Conservation (phyloP, 2,888 invertebrate species). For the Pimpla rufipes region DNA sequence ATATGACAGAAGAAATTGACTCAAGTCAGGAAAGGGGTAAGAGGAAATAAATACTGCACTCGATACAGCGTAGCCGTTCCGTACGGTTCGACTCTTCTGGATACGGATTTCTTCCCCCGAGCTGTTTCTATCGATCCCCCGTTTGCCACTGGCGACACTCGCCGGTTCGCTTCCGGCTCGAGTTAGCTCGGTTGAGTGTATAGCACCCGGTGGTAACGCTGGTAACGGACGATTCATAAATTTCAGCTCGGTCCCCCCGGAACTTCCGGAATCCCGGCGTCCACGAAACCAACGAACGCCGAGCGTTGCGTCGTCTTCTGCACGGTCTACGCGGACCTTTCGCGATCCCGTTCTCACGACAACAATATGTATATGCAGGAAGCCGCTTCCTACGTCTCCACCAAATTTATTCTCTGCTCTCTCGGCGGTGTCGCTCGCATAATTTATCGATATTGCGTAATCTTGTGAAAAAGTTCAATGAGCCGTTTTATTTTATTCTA, state of each 20-base stretch:
- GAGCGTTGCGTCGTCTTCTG: neutral
- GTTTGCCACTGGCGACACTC: conserved; percentile 6
- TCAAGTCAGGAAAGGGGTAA: neutral
- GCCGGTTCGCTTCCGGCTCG: conserved; percentile 1
- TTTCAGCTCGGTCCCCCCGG: neutral
- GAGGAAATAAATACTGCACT: conserved; percentile 1
- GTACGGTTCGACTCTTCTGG: neutral
- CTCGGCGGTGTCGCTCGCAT: neutral
- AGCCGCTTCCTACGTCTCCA: neutral
- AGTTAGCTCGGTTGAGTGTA: conserved; percentile 14
- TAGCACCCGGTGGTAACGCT: neutral
- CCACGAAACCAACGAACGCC: neutral
- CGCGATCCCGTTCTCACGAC: neutral
- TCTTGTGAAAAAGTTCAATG: neutral
- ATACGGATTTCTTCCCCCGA: neutral
- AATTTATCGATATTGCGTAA: conserved; percentile 20
- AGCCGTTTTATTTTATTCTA: neutral
- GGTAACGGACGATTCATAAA: conserved; percentile 23
- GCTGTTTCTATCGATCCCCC: conserved; percentile 3
- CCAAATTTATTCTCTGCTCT: conserved; percentile 11
- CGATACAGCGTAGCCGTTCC: neutral
- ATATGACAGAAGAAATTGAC: neutral
- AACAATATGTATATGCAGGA: neutral
- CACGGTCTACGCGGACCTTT: neutral
- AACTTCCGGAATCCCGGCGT: conserved; percentile 12